Evolutionary conservation across 2,113 vertebrate genomes (phyloP), one percentile per base, ranked within the genome.

Genomic region (Myotis davidii): DNA sequence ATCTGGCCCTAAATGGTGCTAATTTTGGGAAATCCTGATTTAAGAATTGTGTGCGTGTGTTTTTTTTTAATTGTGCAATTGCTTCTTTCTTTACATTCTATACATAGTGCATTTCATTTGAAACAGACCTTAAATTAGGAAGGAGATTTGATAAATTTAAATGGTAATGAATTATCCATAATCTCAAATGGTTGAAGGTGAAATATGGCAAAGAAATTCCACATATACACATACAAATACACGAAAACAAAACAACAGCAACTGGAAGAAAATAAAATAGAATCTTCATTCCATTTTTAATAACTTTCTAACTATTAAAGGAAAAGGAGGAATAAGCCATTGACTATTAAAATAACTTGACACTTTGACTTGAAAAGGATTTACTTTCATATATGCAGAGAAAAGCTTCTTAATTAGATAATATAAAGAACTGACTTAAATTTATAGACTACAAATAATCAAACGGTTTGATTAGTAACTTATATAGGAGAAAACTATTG

Each of bases 301-400:
- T 85, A 85, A 72, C 2, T 74, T 73, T 79, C 89, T 67, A 77
- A 88, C 48, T 85, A 27, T 69, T 96, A 65, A 78, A 81, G 61
- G 32, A 18, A 91, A 87, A 64, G 61, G n/a, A 42, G 50, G 81
- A 84, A 76, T 95, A 81, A 85, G n/a, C 37, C 76, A 3, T 69
- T 87, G 0, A 88, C 82, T 91, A 77, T 81, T 88, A 88, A 93
- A 79, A 17, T 85, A 87, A 90, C 8, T 54, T 95, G 74, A 77
- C 21, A 67, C 48, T 74, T 81, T 54, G 64, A 92, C 25, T 77
- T 50, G 25, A 78, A 90, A 90, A 84, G 21, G 29, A 54, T 88
- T 90, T 91, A 29, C 88, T 91, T 89, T 90, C 45, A 4, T 91
- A 25, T 88, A 67, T 87, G 8, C 4, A 56, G 37, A 86, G 64